Conservation (phyloP, 2,113 vertebrate genomes). For the Paradoxurus hermaphroditus region DNA sequence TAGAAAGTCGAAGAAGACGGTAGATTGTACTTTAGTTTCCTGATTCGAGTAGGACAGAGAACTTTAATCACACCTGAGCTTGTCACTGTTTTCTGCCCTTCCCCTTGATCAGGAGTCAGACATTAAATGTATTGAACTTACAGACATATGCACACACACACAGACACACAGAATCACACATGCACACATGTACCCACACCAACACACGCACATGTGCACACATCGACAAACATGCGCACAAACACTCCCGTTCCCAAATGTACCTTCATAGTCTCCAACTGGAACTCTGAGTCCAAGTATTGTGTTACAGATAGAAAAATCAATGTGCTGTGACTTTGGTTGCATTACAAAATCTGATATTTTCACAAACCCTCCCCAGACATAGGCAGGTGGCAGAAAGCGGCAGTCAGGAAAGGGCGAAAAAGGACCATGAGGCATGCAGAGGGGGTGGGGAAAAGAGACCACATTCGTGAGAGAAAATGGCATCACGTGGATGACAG, state of each 20-base stretch:
- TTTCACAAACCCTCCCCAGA: neutral
- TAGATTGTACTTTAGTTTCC: neutral
- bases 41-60: neutral
- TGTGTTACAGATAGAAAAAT: neutral
- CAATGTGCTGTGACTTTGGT: neutral
- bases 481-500: accelerated
- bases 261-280: neutral
- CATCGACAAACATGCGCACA: no score
- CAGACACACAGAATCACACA: neutral
- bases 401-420: neutral
- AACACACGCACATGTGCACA: no score
- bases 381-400: neutral
- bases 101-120: neutral
- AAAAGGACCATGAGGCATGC: neutral
- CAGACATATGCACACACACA: accelerated
- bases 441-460: no score
- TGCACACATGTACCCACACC: no score
- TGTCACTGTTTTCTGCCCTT: neutral
- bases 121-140: neutral
- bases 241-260: neutral
- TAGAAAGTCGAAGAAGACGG: neutral
- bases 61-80: neutral
- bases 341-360: neutral
- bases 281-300: neutral
- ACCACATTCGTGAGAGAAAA: neutral